Percentiles rank a stretch among this genome's conserved stretches.
Conservation (phyloP, 1,140 invertebrate species). For the Micrasema minimum region DNA sequence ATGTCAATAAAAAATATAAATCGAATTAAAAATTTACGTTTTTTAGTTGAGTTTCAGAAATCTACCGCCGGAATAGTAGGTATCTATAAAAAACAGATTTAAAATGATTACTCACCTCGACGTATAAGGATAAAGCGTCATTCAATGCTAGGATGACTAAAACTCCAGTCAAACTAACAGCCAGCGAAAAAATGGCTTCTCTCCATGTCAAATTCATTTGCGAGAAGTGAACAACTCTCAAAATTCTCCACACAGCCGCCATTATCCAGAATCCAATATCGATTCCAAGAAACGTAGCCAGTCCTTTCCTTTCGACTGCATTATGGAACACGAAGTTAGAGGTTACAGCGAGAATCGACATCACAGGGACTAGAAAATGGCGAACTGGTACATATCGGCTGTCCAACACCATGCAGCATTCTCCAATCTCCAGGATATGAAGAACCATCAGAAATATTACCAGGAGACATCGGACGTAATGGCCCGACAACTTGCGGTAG, state of each 20-base stretch:
- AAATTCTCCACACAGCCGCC: slow-evolving; percentile 26
- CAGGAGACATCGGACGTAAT: slow-evolving; percentile 36
- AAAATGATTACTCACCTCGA: slow-evolving; percentile 36
- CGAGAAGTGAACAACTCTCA: slow-evolving; percentile 19
- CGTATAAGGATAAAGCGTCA: slow-evolving; percentile 27
- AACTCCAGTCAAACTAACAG: not conserved
- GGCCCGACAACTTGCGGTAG: slow-evolving; percentile 18
- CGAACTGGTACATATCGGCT: slow-evolving; percentile 1
- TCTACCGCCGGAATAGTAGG: too few species aligned
- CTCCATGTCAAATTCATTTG: slow-evolving; percentile 26
- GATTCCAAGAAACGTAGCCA: slow-evolving; percentile 4
- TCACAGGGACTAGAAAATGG: slow-evolving; percentile 21
- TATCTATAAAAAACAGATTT: too few species aligned
- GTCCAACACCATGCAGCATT: slow-evolving; percentile 41
- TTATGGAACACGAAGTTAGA: slow-evolving; percentile 29
- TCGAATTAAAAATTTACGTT: too few species aligned
- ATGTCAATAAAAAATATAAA: too few species aligned
- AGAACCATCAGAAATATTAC: slow-evolving; percentile 35
- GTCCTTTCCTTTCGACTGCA: slow-evolving; percentile 24
- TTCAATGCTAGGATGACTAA: slow-evolving; percentile 19
- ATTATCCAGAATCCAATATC: slow-evolving; percentile 35
- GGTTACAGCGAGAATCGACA: slow-evolving; percentile 31
- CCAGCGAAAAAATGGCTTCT: slow-evolving; percentile 31
- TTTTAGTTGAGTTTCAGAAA: too few species aligned
- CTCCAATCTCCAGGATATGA: slow-evolving; percentile 43